Conservation (phyloP, 2,888 invertebrate genomes). For the Leptopterna dolabrata region DNA sequence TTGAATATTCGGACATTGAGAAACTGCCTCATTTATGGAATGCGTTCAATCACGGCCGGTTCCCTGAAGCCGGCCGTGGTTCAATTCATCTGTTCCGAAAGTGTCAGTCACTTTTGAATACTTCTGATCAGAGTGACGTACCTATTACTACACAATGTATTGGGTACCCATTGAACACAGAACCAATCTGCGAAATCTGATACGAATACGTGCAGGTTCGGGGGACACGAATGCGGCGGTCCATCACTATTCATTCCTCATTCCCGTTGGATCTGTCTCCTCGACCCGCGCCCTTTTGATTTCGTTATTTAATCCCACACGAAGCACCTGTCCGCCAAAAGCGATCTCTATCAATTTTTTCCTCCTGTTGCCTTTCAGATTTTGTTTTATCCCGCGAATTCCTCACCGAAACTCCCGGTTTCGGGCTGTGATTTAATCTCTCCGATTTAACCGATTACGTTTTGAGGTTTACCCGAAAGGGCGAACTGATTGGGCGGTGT, state of each 20-base stretch:
- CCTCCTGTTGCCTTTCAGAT: neutral
- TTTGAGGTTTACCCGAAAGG: neutral
- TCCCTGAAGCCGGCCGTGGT: too few relatives aligned
- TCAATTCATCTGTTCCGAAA: too few relatives aligned
- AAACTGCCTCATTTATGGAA: too few relatives aligned
- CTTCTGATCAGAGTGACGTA: too few relatives aligned
- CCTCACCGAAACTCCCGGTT: neutral
- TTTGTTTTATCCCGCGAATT: neutral
- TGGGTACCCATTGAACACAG: too few relatives aligned
- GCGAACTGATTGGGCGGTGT: neutral
- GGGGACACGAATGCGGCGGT: neutral
- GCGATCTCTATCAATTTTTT: neutral
- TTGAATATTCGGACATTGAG: too few relatives aligned
- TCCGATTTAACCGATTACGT: neutral
- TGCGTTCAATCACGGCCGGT: too few relatives aligned
- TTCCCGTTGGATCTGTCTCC: neutral
- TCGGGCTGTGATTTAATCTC: neutral
- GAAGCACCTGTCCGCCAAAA: neutral
- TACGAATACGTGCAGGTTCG: neutral
- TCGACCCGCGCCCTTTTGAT: neutral
- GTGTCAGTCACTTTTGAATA: too few relatives aligned
- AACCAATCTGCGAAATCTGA: too few relatives aligned
- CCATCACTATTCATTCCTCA: neutral
- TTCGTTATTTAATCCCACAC: neutral
- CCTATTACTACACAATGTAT: too few relatives aligned